Conservation (phyloP, 2,888 invertebrate genomes). For the Mesorhabditis spiculigera region DNA sequence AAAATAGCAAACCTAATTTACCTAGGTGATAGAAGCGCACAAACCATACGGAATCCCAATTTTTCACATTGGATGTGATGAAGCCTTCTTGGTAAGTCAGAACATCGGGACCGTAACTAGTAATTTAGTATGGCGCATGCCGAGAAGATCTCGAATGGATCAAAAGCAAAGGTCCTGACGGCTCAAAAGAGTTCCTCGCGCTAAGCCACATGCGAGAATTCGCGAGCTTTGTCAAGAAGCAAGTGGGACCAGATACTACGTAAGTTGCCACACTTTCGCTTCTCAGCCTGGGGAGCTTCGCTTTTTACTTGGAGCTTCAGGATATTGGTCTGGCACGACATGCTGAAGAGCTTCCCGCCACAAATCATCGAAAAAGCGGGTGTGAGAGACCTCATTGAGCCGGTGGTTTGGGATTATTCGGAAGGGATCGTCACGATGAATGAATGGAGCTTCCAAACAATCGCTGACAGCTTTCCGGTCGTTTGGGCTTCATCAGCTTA, state of each 20-base stretch:
- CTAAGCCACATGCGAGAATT: constrained; percentile 43
- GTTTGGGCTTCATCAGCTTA: constrained; percentile 75
- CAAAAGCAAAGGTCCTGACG: constrained; percentile 25
- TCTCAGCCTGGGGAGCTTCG: background rate
- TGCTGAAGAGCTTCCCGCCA: constrained; percentile 66
- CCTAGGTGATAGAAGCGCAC: constrained; percentile 57
- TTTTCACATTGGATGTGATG: constrained; percentile 66
- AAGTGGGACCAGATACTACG: constrained; percentile 18
- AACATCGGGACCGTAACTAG: background rate
- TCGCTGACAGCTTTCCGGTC: constrained; percentile 69
- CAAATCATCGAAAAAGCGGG: constrained; percentile 27
- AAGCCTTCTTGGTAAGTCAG: constrained; percentile 56
- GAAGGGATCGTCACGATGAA: constrained; percentile 45
- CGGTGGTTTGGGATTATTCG: constrained; percentile 53
- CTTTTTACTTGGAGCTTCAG: constrained; percentile 26
- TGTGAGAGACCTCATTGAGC: constrained; percentile 40
- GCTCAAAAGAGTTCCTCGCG: constrained; percentile 38
- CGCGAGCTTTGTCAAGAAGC: constrained; percentile 28
- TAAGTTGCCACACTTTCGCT: constrained; percentile 9
- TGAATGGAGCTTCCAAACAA: constrained; percentile 56
- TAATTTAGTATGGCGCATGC: constrained; percentile 50
- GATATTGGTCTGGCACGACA: constrained; percentile 79
- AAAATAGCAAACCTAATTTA: no score
- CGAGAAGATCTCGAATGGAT: constrained; percentile 44
- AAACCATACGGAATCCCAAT: constrained; percentile 64